Percentiles rank a stretch among this genome's conserved stretches.
phyloP scores from a whole-genome alignment of 2,888 invertebrate genomes.

The Volucella inanis region DNA sequence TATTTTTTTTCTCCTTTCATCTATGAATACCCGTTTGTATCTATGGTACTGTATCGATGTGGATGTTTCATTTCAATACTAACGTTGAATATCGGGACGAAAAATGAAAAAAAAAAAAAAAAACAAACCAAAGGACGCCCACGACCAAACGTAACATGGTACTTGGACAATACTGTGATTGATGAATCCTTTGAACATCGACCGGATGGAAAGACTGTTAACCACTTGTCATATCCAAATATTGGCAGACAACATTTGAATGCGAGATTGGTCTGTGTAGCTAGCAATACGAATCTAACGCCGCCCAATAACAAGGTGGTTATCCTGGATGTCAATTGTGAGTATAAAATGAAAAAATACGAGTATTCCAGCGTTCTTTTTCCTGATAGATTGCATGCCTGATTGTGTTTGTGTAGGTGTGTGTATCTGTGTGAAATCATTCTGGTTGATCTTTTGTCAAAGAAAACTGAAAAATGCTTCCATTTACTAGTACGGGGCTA shows the following conservation, averaged over 20 bases:
- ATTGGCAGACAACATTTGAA: slow-evolving; percentile 93
- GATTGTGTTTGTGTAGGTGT: neutral
- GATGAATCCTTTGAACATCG: slow-evolving; percentile 91
- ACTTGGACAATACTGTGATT: slow-evolving; percentile 91
- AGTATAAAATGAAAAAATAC: slow-evolving; percentile 84
- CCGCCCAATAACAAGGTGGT: slow-evolving; percentile 90
- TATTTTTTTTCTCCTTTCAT: slow-evolving; percentile 27
- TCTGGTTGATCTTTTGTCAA: slow-evolving; percentile 4
- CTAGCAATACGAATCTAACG: slow-evolving; percentile 92
- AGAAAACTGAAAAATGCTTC: slow-evolving; percentile 12
- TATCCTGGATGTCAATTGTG: slow-evolving; percentile 92
- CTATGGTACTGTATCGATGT: slow-evolving; percentile 3
- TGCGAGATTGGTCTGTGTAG: slow-evolving; percentile 92
- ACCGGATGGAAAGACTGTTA: slow-evolving; percentile 88
- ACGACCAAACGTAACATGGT: slow-evolving; percentile 92
- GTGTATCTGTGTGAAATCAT: slow-evolving; percentile 16
- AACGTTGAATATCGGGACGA: slow-evolving; percentile 22
- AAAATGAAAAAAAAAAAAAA: slow-evolving; percentile 28
- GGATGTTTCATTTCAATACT: slow-evolving; percentile 12
- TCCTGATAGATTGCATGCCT: slow-evolving; percentile 2
- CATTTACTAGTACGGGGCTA: neutral
- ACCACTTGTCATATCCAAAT: slow-evolving; percentile 91
- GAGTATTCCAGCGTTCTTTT: neutral
- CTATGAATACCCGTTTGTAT: slow-evolving; percentile 9
- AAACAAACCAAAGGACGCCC: slow-evolving; percentile 86